Evolutionary conservation across 2,113 vertebrate genomes (phyloP), one percentile per base, ranked within the genome.

Genomic region (Echinops telfairi): DNA sequence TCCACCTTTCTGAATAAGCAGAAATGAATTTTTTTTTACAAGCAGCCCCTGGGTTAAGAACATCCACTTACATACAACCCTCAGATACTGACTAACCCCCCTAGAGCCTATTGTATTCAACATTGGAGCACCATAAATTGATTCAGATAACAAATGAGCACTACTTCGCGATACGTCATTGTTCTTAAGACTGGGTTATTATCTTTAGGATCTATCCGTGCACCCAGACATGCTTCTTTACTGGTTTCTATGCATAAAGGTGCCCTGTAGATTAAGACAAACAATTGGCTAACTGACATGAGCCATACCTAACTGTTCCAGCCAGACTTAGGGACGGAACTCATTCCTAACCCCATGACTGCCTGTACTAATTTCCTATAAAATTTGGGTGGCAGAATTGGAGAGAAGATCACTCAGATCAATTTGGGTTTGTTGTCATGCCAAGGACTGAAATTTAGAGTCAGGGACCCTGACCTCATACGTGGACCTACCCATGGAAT

Each of bases 401-500:
- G 66, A 40, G 12, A 90, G 7, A 53, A 81, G 47, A 64, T 29
- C 43, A 22, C 38, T 78, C 47, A 0, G 12, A 64, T 88, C 53
- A 3, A 27, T 89, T 86, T 62, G 47, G 19, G 78, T 58, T 47
- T 86, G 60, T 81, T 47, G 38, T 23, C 3, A 36, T 75, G 9
- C 78, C 73, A 86, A 53, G 23, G 60, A 83, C 58, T 87, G 23
- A 93, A 88, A 93, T 92, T 90, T 27, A 86, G 76, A 84, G 36
- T 89, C 68, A 64, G 60, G 17, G 57, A 85, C 66, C 73, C 57
- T 95, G 89, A 77, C 87, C 58, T 25, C 95, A 66, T 93, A 90
- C 97, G 97, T 91, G 92, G 89, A 95, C 90, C 89, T 82, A 80
- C 88, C 83, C 93, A n/a, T 85, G 77, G 89, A 93, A 95, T 75